phyloP scores from a whole-genome alignment of 2,888 invertebrate species.

The Cacoxenus indagator region DNA sequence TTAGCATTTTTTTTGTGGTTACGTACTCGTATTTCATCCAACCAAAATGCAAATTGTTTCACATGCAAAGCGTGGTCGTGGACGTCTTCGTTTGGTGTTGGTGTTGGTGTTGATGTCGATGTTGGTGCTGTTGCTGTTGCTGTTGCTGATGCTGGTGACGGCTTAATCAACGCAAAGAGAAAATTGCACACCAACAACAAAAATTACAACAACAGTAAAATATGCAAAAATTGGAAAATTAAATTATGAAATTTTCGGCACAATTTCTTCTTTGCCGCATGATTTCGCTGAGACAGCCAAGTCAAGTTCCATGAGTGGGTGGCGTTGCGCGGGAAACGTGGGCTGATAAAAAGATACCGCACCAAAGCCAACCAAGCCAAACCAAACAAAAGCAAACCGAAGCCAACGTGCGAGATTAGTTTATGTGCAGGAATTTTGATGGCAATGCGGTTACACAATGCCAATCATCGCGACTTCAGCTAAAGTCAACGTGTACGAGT shows the following conservation, averaged over 20 bases:
- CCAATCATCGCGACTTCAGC: background rate
- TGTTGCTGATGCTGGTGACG: background rate
- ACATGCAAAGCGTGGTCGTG: background rate
- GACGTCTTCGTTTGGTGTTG: background rate
- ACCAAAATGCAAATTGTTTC: conserved; percentile 7
- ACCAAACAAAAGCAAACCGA: background rate
- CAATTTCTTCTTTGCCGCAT: background rate
- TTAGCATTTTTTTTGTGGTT: conserved; percentile 12
- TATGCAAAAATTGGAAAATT: conserved; percentile 1
- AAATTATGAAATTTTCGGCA: conserved; percentile 10
- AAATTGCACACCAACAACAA: background rate
- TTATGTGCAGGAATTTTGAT: conserved; percentile 61
- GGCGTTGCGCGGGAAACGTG: background rate
- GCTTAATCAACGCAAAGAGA: conserved; percentile 1
- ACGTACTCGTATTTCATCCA: background rate
- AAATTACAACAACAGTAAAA: background rate
- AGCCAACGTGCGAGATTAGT: conserved; percentile 46
- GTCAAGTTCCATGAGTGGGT: background rate
- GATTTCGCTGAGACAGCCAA: background rate
- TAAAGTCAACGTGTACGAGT: too few relatives aligned
- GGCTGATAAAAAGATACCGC: background rate
- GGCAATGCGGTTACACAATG: conserved; percentile 57
- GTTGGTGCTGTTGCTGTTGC: too few relatives aligned
- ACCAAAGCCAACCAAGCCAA: background rate
- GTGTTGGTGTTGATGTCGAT: too few relatives aligned